These are phyloP conservation scores for Dolomedes plantarius DNA, from an alignment of 2,888 invertebrate species.

Conservation along the genomic window DNA sequence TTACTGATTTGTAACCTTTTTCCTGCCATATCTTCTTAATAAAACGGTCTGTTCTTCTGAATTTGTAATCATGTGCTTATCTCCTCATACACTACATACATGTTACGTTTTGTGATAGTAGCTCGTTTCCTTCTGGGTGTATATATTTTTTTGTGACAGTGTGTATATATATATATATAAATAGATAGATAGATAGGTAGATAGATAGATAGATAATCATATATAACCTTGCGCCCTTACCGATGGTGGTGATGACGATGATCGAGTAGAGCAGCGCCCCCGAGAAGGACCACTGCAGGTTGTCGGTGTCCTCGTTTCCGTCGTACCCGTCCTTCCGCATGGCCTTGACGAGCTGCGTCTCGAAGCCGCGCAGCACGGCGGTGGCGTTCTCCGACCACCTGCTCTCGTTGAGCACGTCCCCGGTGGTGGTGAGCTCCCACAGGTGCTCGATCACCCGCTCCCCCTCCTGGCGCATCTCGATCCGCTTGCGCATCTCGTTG, in stretches of 20 bases:
- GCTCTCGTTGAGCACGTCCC: conserved; percentile 82
- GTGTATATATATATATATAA: no score
- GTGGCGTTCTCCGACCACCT: conserved; percentile 88
- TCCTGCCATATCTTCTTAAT: no score
- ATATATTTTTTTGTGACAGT: no score
- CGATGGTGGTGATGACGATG: conserved; percentile 96
- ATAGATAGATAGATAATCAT: no score
- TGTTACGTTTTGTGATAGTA: no score
- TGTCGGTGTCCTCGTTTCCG: conserved; percentile 83
- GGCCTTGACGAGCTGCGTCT: conserved; percentile 83
- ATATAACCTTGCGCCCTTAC: no score
- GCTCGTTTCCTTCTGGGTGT: no score
- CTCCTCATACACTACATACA: no score
- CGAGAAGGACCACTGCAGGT: conserved; percentile 83
- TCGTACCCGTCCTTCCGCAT: conserved; percentile 95
- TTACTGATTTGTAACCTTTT: no score
- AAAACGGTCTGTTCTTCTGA: no score
- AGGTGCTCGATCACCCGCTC: conserved; percentile 72
- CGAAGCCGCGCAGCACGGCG: conserved; percentile 78
- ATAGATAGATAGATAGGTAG: no score
- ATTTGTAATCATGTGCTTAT: no score
- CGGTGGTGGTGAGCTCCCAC: conserved; percentile 75
- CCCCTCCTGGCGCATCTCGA: conserved; percentile 57
- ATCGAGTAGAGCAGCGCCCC: conserved; percentile 96
- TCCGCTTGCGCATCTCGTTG: conserved; percentile 68